Evolutionary conservation across 2,113 vertebrate species (phyloP), one percentile per base, ranked within the genome.

Genomic region (Cryptotis parvus): DNA sequence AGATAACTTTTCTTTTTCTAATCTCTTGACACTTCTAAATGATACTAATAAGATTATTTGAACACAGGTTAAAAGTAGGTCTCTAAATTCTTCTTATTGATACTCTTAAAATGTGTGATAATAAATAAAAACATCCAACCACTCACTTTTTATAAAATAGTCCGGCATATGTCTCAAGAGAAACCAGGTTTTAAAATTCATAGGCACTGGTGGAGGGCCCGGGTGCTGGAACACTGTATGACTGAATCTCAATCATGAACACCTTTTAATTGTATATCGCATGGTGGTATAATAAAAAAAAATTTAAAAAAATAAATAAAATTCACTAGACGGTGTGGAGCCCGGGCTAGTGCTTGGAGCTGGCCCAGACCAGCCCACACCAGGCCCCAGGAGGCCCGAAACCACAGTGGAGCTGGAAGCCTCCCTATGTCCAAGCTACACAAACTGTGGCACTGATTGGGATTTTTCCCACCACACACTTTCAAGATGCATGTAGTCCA

Each of bases 51-150:
- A 75, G 74, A 74, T 87, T 65, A 89, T 41, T 75, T 45, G 18
- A 90, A 41, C 24, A n/a, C n/a, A 83, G 26, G 61, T 84, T 11
- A 92, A 89, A n/a, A 92, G 52, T 69, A 86, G 83, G 65, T 66
- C 35, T 79, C 61, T 37, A 70, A 58, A 14, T 69, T 68, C 20
- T 89, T 87, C 33, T 81, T n/a, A 84, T 49, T 58, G 52, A 33
- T 49, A 29, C 3, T 65, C 37, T 52, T 75, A 78, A 85, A 33
- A 43, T 52, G 14, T 70, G 35, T 33, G 77, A n/a, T 83, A 81
- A 79, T 87, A 76, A 95, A 6, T 65, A 74, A 68, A 92, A 73
- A 91, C 8, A 82, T 37, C 61, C 86, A 89, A 14, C 10, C 22
- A 20, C 35, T 37, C 37, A n/a, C 69, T 91, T 93, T 92, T 12